phyloP scores from a whole-genome alignment of 2,888 invertebrate genomes.

The Pollenia griseotomentosa region DNA sequence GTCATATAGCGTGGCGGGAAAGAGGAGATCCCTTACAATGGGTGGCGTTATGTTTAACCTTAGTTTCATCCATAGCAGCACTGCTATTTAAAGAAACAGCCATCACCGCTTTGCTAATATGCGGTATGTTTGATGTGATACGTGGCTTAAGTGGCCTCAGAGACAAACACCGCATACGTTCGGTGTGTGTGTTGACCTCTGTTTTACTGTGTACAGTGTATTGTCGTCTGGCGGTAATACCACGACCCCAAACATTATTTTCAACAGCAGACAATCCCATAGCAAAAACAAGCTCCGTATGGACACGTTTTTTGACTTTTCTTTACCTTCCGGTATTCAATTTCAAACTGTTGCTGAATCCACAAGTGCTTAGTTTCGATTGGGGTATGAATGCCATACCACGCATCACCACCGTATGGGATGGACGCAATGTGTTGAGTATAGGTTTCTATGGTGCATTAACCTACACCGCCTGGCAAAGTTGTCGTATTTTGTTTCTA shows the following conservation, averaged over 20 bases:
- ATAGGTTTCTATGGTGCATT: slow-evolving; percentile 89
- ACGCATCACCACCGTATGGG: slow-evolving; percentile 90
- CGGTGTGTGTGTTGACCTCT: slow-evolving; percentile 88
- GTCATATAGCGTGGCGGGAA: slow-evolving; percentile 89
- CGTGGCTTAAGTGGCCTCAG: slow-evolving; percentile 84
- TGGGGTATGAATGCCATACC: slow-evolving; percentile 99
- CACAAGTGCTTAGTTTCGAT: slow-evolving; percentile 96
- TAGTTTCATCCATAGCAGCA: slow-evolving; percentile 90
- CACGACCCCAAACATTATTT: slow-evolving; percentile 89
- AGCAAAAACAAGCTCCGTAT: slow-evolving; percentile 91
- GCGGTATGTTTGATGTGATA: slow-evolving; percentile 94
- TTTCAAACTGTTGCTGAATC: slow-evolving; percentile 93
- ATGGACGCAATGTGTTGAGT: slow-evolving; percentile 91
- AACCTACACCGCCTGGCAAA: slow-evolving; percentile 79
- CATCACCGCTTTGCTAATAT: slow-evolving; percentile 95
- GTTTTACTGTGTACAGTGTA: slow-evolving; percentile 89
- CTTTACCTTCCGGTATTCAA: slow-evolving; percentile 96
- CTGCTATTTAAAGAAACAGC: slow-evolving; percentile 98
- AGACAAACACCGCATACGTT: slow-evolving; percentile 89
- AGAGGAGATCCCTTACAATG: slow-evolving; percentile 84
- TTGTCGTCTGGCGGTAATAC: slow-evolving; percentile 91
- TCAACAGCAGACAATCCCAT: slow-evolving; percentile 98
- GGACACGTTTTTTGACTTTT: slow-evolving; percentile 95
- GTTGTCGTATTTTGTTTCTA: slow-evolving; percentile 77
- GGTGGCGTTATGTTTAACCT: slow-evolving; percentile 87